These are phyloP conservation scores for Siniperca knerii DNA, from an alignment of 2,113 vertebrate genomes.

Conservation along the genomic window DNA sequence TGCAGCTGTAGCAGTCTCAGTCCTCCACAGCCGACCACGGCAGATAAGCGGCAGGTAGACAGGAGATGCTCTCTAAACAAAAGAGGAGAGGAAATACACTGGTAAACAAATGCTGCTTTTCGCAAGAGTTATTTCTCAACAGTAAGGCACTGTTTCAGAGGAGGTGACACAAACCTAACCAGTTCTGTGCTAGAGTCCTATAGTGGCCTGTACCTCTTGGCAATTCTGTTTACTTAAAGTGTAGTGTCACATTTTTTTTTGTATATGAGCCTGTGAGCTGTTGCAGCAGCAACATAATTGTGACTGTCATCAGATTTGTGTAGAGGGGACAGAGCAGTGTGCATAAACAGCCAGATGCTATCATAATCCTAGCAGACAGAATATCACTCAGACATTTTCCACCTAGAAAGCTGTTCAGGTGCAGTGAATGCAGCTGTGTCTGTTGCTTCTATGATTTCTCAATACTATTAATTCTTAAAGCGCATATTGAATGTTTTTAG, in stretches of 20 bases:
- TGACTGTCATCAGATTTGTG: slow-evolving; percentile 35
- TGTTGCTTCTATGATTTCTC: slow-evolving; percentile 12
- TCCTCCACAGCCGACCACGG: slow-evolving; percentile 41
- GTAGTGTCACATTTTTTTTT: background rate
- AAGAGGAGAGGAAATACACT: slow-evolving; percentile 39
- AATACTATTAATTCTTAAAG: background rate
- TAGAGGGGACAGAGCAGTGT: slow-evolving; percentile 4
- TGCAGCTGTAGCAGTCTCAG: slow-evolving; percentile 55
- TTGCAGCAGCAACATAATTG: slow-evolving; percentile 32
- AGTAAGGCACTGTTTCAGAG: slow-evolving; percentile 11
- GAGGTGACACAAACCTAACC: slow-evolving; percentile 26
- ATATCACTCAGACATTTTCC: slow-evolving; percentile 17
- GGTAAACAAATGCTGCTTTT: slow-evolving; percentile 46
- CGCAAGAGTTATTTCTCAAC: slow-evolving; percentile 6
- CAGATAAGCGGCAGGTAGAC: slow-evolving; percentile 63
- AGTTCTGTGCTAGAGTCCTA: slow-evolving; percentile 14
- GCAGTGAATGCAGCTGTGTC: background rate
- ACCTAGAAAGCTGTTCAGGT: slow-evolving; percentile 21
- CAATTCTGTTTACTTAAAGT: slow-evolving; percentile 34
- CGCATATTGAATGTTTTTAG: background rate
- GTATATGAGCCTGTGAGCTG: slow-evolving; percentile 3
- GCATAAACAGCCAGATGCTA: slow-evolving; percentile 30
- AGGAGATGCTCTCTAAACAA: slow-evolving; percentile 48
- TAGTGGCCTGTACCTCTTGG: slow-evolving; percentile 23
- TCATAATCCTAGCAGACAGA: slow-evolving; percentile 23